These are phyloP conservation scores for Autographa gamma DNA, from an alignment of 2,888 invertebrate species.

Conservation along the genomic window DNA sequence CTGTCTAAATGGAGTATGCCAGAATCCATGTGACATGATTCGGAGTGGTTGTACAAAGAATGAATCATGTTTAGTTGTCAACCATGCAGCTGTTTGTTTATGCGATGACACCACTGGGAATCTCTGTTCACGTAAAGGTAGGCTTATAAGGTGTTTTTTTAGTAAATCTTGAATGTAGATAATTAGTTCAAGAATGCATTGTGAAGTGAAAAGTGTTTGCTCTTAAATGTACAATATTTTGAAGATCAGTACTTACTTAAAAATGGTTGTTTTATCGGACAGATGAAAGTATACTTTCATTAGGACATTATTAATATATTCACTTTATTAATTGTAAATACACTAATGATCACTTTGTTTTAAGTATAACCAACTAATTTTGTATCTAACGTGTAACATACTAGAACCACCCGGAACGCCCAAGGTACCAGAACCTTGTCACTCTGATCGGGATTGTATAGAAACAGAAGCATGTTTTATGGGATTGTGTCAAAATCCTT, in stretches of 20 bases:
- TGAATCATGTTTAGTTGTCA: slow-evolving; percentile 90
- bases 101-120: slow-evolving; percentile 89
- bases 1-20: slow-evolving; percentile 90
- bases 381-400: slow-evolving; percentile 81
- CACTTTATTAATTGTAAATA: slow-evolving; percentile 65
- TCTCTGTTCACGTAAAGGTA: slow-evolving; percentile 90
- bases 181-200: background rate
- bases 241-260: slow-evolving; percentile 20
- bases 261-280: slow-evolving; percentile 83
- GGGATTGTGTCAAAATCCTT: slow-evolving; percentile 94
- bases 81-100: slow-evolving; percentile 90
- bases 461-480: slow-evolving; percentile 95
- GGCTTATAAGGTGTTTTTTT: slow-evolving; percentile 72
- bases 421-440: slow-evolving; percentile 93
- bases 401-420: slow-evolving; percentile 92
- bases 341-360: slow-evolving; percentile 61
- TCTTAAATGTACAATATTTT: slow-evolving; percentile 8
- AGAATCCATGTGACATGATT: slow-evolving; percentile 89
- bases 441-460: slow-evolving; percentile 95
- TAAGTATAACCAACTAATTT: slow-evolving; percentile 78
- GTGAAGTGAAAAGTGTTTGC: slow-evolving; percentile 8
- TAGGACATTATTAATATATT: slow-evolving; percentile 20
- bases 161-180: slow-evolving; percentile 1
- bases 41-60: slow-evolving; percentile 89
- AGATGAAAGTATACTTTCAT: slow-evolving; percentile 66